phyloP scores from a whole-genome alignment of 2,113 vertebrate species.

The Limanda limanda region DNA sequence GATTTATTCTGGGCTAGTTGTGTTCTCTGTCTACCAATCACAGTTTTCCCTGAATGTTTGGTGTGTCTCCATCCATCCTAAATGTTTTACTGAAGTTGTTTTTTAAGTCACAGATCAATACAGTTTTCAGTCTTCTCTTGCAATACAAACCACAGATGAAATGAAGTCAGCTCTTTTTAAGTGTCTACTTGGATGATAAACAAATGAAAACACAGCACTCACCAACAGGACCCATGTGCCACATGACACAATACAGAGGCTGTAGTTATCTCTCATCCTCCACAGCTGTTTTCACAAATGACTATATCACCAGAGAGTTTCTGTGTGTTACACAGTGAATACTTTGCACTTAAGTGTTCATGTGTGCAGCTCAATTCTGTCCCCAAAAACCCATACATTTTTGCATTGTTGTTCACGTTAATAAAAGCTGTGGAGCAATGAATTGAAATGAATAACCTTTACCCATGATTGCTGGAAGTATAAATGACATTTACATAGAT shows the following conservation, averaged over 20 bases:
- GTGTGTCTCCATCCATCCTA: background rate
- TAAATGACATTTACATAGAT: background rate
- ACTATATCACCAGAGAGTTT: background rate
- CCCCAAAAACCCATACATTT: background rate
- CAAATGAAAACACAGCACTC: no score
- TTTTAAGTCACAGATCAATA: background rate
- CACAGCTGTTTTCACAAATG: background rate
- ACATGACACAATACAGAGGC: no score
- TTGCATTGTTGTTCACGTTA: background rate
- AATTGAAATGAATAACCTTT: no score
- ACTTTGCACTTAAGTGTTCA: background rate
- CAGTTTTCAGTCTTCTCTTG: no score
- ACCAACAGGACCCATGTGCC: no score
- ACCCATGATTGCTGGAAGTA: no score
- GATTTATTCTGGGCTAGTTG: background rate
- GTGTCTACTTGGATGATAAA: no score
- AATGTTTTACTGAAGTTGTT: background rate
- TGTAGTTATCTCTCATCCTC: no score
- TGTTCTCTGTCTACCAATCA: background rate
- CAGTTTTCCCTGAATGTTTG: background rate
- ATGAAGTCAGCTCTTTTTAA: no score
- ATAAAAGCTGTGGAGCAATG: no score
- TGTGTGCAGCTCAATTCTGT: constrained; percentile 2
- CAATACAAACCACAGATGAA: no score
- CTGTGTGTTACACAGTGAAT: background rate